Base-by-base conservation (phyloP, 2,797 vertebrate genomes). In the Hephaestus fuliginosus region DNA sequence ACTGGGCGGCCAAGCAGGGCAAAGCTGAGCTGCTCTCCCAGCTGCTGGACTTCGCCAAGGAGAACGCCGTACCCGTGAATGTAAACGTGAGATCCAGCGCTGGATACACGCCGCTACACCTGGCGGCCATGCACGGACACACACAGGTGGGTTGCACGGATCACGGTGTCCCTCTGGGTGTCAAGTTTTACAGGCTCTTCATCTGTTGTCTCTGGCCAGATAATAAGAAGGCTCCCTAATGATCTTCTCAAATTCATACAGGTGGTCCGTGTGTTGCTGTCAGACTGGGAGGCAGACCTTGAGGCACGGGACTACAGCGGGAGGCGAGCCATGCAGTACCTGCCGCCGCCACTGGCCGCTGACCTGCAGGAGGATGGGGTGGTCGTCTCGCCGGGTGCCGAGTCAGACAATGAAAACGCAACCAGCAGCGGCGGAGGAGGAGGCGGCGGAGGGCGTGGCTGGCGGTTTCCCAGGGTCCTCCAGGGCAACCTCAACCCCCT, bases 1-100 rank as follows among this genome's bases (percentile, higher is more conserved):
- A 99, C 91, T 99, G 98, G 98, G 98, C 97, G 0, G 98, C 98
- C 78, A 99, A 99, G 90, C 98, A 98, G 48, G 98, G 98, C 75
- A 96, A 96, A 60, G 96, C 96, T 33, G 97, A 98, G 92, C 95
- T 99, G 67, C 91, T 99, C 79, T 96, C 96, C 66, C 93, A 93
- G 75, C 94, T 99, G 88, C 95, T 98, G 83, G 93, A 75, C 83
- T 98, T 98, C 2, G 97, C 97, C 25, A 96, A 92, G 82, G 95
- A 95, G 58, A 97, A 96, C 88, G 74, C 86, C 4, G 88, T 98
- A 76, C 93, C 95, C 0, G 90, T 98, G 79, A 96, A 98, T 88
- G 94, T 99, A 39, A 98, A 99, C 4, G 94, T 95, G 43, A 95
- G 97, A 80, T 97, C 96, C 0, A 96, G 96, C 20, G 96, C 96